phyloP scores from a whole-genome alignment of 2,888 invertebrate species.

The Napeogenes sylphis region DNA sequence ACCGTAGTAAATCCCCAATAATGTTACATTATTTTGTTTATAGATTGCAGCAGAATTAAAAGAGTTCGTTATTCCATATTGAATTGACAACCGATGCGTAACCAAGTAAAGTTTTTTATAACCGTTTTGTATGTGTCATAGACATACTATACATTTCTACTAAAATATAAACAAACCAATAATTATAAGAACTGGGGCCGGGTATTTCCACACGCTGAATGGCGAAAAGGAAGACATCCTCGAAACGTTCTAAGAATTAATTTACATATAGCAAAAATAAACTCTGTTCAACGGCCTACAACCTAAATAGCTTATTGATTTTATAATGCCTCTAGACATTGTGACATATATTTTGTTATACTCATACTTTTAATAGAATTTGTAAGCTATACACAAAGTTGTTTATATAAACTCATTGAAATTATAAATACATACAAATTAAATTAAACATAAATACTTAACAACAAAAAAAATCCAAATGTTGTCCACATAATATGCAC shows the following conservation, averaged over 20 bases:
- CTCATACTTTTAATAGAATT: too few species aligned
- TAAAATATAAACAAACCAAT: slow-evolving; percentile 11
- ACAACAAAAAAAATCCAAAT: too few species aligned
- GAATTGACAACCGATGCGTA: too few species aligned
- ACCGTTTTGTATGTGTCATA: slow-evolving; percentile 9
- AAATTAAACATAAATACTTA: too few species aligned
- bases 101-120: too few species aligned
- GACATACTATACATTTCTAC: slow-evolving; percentile 9
- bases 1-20: not conserved
- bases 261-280: slow-evolving; percentile 57
- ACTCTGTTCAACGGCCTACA: slow-evolving; percentile 29
- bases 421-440: too few species aligned
- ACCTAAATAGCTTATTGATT: slow-evolving; percentile 2
- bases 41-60: not conserved
- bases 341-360: too few species aligned
- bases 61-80: too few species aligned
- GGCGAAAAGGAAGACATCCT: slow-evolving; percentile 50
- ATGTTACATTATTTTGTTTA: not conserved
- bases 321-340: not conserved
- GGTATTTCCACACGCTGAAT: slow-evolving; percentile 56
- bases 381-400: too few species aligned
- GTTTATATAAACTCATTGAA: too few species aligned
- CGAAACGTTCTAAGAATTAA: slow-evolving; percentile 64
- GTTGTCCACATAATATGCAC: too few species aligned
- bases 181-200: slow-evolving; percentile 19